Evolutionary conservation across 2,113 vertebrate species (phyloP), one percentile per base, ranked within the genome.

Genomic region (Poecile atricapillus): DNA sequence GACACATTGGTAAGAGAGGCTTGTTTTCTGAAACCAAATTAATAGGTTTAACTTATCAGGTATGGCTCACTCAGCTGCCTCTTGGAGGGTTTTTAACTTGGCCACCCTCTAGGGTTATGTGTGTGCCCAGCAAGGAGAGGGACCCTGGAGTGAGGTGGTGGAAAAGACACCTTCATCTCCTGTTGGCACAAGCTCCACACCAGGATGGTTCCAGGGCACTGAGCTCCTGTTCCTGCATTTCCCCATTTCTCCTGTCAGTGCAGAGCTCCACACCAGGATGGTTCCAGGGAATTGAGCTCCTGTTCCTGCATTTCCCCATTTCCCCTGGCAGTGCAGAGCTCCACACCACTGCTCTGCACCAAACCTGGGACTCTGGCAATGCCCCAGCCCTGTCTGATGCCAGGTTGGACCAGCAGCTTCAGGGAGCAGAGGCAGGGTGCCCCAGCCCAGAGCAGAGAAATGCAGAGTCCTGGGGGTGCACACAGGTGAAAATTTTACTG

Each of bases 321-420:
- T 37, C 5, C 27, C 46, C 52, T 13, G 39, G 56, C 28, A 85
- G 37, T 1, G 4, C 74, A 67, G 62, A 70, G 67, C 30, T 75
- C 15, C 49, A 19, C 1, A 0, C 2, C 35, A 31, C 31, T 77
- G 46, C 64, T 46, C 69, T 60, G 44, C 39, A 31, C 14, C 33
- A n/a, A 4, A 3, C 12, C 70, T 37, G 33, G 2, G 1, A 23
- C 62, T 53, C 44, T 25, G 21, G 30, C 2, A 5, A 2, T 15
- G 28, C 28, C 55, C 41, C 76, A 39, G 39, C 39, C 39, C 39
- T 39, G 39, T 11, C 39, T 39, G 39, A 39, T 39, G 39, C 12
- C 39, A 39, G 39, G 39, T 11, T 24, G 46, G 35, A 8, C 6
- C 27, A 37, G 71, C 31, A 44, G 67, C 67, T 43, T 5, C 2